phyloP scores from a whole-genome alignment of 2,888 invertebrate species.

The Neoscelio sp. region DNA sequence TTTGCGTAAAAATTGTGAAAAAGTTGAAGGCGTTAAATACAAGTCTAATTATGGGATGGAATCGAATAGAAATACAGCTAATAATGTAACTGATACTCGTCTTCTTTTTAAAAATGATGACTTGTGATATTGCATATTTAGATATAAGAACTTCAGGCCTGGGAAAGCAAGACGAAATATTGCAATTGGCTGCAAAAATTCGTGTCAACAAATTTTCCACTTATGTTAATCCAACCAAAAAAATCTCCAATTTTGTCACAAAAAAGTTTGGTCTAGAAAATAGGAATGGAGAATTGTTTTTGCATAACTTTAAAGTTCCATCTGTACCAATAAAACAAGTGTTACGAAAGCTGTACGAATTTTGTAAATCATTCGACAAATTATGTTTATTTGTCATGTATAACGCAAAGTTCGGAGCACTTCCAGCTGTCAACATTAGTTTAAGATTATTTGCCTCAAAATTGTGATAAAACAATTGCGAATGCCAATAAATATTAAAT shows the following conservation, averaged over 20 bases:
- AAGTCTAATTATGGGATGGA: constrained; percentile 24
- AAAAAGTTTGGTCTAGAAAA: constrained; percentile 6
- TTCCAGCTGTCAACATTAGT: too few relatives aligned
- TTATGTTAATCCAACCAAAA: constrained; percentile 30
- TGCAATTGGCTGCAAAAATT: constrained; percentile 19
- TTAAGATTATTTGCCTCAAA: too few relatives aligned
- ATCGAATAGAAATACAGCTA: too few relatives aligned
- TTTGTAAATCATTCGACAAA: constrained; percentile 33
- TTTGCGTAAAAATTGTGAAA: constrained; percentile 28
- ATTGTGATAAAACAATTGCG: too few relatives aligned
- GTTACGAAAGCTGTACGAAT: constrained; percentile 11
- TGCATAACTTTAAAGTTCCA: constrained; percentile 2
- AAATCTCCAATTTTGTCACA: constrained; percentile 1
- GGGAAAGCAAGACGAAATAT: constrained; percentile 12
- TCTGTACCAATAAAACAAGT: constrained; percentile 25
- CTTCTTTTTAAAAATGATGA: constrained; percentile 13
- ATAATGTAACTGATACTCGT: constrained; percentile 4
- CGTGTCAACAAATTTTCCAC: neutral
- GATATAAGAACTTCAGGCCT: constrained; percentile 15
- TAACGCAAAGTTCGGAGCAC: too few relatives aligned
- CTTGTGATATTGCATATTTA: constrained; percentile 21
- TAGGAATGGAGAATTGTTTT: constrained; percentile 20
- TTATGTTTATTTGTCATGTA: constrained; percentile 18
- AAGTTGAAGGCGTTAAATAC: constrained; percentile 19
- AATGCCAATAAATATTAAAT: too few relatives aligned